Evolutionary conservation across 2,797 vertebrate genomes (phyloP), one percentile per base, ranked within the genome.

Genomic region (Corythornis leucogaster): DNA sequence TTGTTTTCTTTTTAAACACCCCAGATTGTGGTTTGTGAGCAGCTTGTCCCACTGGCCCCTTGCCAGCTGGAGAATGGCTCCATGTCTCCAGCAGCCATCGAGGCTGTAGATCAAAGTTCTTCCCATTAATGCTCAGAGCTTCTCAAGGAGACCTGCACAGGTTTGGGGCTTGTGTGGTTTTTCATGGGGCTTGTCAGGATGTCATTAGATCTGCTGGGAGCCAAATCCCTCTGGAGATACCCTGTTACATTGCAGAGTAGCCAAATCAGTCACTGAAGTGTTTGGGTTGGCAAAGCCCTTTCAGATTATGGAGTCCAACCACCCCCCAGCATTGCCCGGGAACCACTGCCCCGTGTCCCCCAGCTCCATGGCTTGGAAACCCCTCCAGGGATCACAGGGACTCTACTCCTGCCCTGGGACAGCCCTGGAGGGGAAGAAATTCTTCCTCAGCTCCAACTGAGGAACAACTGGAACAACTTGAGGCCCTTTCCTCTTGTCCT

Each of bases 211-310:
- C 48, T 43, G 26, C 38, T 38, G 38, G 38, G 38, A 38, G 38
- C 38, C 31, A 5, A 20, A 33, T 28, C 75, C 54, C 28, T 15
- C n/a, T 9, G 16, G 61, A 45, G 18, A 8, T 9, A 7, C 48
- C 20, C 59, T 2, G 1, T 20, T 18, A 45, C 11, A 1, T 35
- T 53, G 53, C 69, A 40, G 19, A 0, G 1, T 31, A 33, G 59
- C 50, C 45, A 20, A 35, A 30, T 30, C 28, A 46, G 46, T 48
- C 38, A 38, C 38, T 38, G 38, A 38, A 38, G 38, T 38, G 38
- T 38, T 38, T 51, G 50, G 25, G 25, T 59, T 59, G 57, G 33
- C 16, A 59, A 7, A 59, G 33, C 25, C 57, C 24, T 38, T 25
- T 17, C 10, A 38, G 33, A 18, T 35, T 24, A 59, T 35, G 24